Percentiles rank a stretch among this genome's conserved stretches.
Conservation (phyloP, 2,797 vertebrate species). For the Gymnodraco acuticeps region DNA sequence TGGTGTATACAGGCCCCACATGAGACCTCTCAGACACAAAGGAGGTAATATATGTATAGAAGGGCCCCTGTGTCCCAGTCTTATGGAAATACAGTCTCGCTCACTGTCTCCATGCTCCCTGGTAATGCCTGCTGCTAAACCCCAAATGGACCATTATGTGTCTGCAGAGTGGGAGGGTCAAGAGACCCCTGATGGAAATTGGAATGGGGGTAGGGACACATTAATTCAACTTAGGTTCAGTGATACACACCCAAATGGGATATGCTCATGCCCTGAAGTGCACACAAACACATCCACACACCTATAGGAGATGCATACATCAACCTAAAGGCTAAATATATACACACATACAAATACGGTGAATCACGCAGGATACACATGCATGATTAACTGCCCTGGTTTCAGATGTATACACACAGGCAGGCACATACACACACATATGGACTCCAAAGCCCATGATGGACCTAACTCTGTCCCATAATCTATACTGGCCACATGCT, state of each 20-base stretch:
- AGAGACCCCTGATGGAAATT: slow-evolving; percentile 76
- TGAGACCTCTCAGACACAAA: slow-evolving; percentile 82
- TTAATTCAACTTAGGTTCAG: slow-evolving; percentile 75
- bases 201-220: slow-evolving; percentile 68
- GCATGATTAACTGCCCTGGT: slow-evolving; percentile 49
- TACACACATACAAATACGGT: slow-evolving; percentile 42
- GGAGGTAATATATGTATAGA: slow-evolving; percentile 81
- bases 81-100: slow-evolving; percentile 83
- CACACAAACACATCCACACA: slow-evolving; percentile 27
- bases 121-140: slow-evolving; percentile 78
- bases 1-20: slow-evolving; percentile 60
- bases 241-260: slow-evolving; percentile 47
- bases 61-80: slow-evolving; percentile 80
- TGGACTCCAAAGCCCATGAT: slow-evolving; percentile 58
- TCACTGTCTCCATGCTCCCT: slow-evolving; percentile 66
- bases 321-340: slow-evolving; percentile 40
- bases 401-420: slow-evolving; percentile 21
- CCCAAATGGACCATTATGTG: slow-evolving; percentile 83
- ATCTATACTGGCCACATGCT: slow-evolving; percentile 77
- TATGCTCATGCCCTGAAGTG: slow-evolving; percentile 25
- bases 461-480: slow-evolving; percentile 65
- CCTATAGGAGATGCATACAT: slow-evolving; percentile 31
- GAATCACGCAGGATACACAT: slow-evolving; percentile 32
- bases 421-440: slow-evolving; percentile 28
- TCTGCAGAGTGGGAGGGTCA: slow-evolving; percentile 81